Percentiles rank a stretch among this genome's conserved stretches.
phyloP scores from a whole-genome alignment of 2,797 vertebrate species.

The Vireo griseus region DNA sequence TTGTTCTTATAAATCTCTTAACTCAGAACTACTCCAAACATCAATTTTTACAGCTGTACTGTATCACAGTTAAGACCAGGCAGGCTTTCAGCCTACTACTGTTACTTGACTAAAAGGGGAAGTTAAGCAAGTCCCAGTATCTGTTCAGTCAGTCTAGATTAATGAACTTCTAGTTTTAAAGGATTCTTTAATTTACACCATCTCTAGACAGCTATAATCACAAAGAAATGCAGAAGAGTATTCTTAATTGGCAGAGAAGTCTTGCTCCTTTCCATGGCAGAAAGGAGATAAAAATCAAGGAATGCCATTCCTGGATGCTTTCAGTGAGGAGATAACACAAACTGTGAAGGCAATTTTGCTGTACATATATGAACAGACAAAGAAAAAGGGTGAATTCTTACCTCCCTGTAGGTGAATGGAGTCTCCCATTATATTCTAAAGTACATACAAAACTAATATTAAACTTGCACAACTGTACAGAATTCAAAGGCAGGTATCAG shows the following conservation, averaged over 20 bases:
- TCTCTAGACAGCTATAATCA: background rate
- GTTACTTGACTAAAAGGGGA: background rate
- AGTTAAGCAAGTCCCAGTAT: background rate
- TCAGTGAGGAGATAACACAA: background rate
- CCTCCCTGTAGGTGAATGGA: background rate
- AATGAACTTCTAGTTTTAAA: background rate
- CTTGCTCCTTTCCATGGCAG: background rate
- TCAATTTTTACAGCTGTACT: background rate
- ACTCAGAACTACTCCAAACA: background rate
- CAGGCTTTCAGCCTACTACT: background rate
- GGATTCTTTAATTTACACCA: background rate
- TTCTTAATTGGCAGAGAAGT: background rate
- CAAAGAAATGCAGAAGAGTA: background rate
- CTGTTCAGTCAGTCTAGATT: background rate
- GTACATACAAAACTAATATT: background rate
- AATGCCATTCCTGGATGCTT: background rate
- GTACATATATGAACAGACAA: background rate
- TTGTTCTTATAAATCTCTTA: background rate
- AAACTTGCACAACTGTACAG: background rate
- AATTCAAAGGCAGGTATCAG: background rate
- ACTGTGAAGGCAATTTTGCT: background rate
- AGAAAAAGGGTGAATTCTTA: background rate
- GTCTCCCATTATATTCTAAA: background rate
- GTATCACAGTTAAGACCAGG: background rate
- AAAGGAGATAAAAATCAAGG: background rate